Evolutionary conservation across 2,888 invertebrate genomes (phyloP).

Genomic region (Nezara viridula): DNA sequence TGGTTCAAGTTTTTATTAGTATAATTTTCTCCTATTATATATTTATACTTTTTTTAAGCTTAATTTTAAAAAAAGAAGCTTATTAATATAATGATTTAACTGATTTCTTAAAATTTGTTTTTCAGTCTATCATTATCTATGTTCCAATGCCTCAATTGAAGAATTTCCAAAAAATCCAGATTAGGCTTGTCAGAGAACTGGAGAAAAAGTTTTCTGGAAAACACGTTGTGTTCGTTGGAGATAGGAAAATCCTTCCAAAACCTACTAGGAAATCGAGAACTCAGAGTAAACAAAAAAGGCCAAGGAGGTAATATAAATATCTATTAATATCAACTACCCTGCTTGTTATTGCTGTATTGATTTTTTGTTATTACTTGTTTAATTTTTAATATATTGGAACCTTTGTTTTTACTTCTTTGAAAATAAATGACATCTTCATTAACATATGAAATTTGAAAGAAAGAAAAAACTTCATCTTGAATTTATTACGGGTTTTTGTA

Average conservation of each 20-base stretch:
- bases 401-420: not conserved
- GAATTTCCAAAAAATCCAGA: conserved; percentile 98
- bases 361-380: not conserved
- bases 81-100: not conserved
- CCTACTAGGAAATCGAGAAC: conserved; percentile 93
- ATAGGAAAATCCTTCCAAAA: conserved; percentile 97
- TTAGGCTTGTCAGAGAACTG: conserved; percentile 94
- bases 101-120: conserved; percentile 66
- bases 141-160: conserved; percentile 99
- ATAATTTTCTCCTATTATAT: no score
- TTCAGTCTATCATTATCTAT: conserved; percentile 96
- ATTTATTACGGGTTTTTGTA: no score
- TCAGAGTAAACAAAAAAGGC: conserved; percentile 81
- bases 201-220: conserved; percentile 99
- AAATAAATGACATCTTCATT: not conserved
- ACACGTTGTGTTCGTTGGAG: conserved; percentile 97
- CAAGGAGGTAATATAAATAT: conserved; percentile 75
- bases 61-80: no score
- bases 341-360: not conserved
- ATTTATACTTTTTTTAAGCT: no score
- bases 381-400: not conserved
- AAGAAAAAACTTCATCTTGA: no score
- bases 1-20: no score
- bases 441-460: no score
- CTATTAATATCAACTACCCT: not conserved